Evolutionary conservation across 2,888 invertebrate species (phyloP), one percentile per base, ranked within the genome.

Genomic region (Andrena bucephala): DNA sequence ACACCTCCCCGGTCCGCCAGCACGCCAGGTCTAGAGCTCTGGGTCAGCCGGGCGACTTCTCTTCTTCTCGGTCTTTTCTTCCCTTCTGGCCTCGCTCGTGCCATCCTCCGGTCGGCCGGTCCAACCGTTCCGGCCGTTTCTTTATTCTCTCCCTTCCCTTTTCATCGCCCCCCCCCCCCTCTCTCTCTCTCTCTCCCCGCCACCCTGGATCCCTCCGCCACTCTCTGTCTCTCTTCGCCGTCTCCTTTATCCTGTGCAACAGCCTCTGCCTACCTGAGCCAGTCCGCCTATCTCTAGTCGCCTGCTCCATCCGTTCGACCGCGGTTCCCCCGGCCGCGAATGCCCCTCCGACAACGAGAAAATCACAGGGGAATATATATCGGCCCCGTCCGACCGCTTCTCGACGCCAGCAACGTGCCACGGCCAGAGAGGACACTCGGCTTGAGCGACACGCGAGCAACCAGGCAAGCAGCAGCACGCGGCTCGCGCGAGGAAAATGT

Each of bases 301-400:
- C 71, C 42, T 48, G 77, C 71, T 62, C 74, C 81, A 54, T 87
- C 79, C 86, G 80, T 77, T 72, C 87, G 88, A 84, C 77, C 84
- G 67, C 84, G 81, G 84, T 79, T 72, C 66, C 59, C 66, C 72
- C 42, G 42, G 59, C 72, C 81, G 72, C 77, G 81, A 70, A 50
- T 72, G 50, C 68, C 33, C 60, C 36, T 33, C 29, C 66, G 57
- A 54, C 59, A 27, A 20, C 24, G 33, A n/a, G 69, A 73, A 29
- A 57, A 24, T 20, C 24, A 57, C 54, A 29, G 24, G 42, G 67
- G 20, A 42, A 65, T 69, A 70, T 59, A 67, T 67, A 42, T 29
- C 29, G 59, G 48, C 48, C 42, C 60, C 13, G 20, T 48, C 33
- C 27, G 59, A 7, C 20, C 52, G 42, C 57, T n/a, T 54, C 3